Conservation (phyloP, 2,888 invertebrate species). For the Nomada ferruginata region DNA sequence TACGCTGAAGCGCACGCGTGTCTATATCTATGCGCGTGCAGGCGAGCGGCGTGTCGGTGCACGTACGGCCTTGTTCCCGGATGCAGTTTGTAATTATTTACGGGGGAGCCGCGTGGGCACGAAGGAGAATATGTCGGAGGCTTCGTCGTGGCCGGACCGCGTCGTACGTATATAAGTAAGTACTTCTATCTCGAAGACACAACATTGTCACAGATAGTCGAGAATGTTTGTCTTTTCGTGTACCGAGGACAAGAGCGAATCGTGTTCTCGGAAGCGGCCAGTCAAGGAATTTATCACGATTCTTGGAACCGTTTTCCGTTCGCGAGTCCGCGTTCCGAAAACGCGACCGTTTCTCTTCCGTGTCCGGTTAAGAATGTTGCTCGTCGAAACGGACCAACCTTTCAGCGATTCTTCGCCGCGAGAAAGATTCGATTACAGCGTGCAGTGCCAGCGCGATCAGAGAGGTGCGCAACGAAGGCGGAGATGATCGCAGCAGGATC, state of each 20-base stretch:
- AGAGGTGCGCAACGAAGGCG: slow-evolving; percentile 65
- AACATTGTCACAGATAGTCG: slow-evolving; percentile 42
- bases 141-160: slow-evolving; percentile 32
- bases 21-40: slow-evolving; percentile 32
- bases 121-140: slow-evolving; percentile 35
- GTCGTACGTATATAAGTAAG: background rate
- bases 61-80: slow-evolving; percentile 55
- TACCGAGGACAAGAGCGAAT: slow-evolving; percentile 28
- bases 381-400: slow-evolving; percentile 43
- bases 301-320: slow-evolving; percentile 1
- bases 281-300: slow-evolving; percentile 27
- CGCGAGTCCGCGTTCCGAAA: slow-evolving; percentile 10
- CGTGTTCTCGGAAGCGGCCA: slow-evolving; percentile 32
- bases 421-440: slow-evolving; percentile 59
- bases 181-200: slow-evolving; percentile 48
- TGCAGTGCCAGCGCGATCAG: slow-evolving; percentile 44
- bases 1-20: slow-evolving; percentile 25
- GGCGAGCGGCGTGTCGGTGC: slow-evolving; percentile 31
- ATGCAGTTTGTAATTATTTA: slow-evolving; percentile 68
- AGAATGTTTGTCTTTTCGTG: slow-evolving; percentile 35
- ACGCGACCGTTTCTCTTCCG: slow-evolving; percentile 14
- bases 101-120: slow-evolving; percentile 55
- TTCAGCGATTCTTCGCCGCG: slow-evolving; percentile 22
- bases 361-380: slow-evolving; percentile 6
- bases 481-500: slow-evolving; percentile 69